These are phyloP conservation scores for Ambastaia sidthimunki DNA, from an alignment of 2,797 vertebrate genomes.

Conservation along the genomic window DNA sequence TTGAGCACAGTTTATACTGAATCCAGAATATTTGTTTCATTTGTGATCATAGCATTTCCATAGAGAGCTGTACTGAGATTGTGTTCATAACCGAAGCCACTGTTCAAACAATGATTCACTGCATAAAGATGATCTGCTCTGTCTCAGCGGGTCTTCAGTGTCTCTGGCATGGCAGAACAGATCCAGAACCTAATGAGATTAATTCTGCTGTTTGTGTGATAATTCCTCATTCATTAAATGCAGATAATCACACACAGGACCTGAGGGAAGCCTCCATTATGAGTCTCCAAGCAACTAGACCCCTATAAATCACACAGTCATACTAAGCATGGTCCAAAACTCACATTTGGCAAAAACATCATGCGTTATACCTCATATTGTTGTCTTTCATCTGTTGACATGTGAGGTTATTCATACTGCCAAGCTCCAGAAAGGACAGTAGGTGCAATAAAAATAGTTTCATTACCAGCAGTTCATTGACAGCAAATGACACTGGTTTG, in stretches of 20 bases:
- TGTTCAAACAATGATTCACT: neutral
- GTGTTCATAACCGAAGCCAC: constrained; percentile 15
- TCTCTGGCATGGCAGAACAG: neutral
- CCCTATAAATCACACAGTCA: constrained; percentile 32
- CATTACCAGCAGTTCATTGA: neutral
- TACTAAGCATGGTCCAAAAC: constrained; percentile 39
- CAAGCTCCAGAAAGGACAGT: neutral
- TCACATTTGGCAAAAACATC: constrained; percentile 27
- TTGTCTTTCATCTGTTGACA: neutral
- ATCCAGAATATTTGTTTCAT: neutral
- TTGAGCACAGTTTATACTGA: no score
- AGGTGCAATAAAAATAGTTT: neutral
- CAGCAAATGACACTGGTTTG: neutral
- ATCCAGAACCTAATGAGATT: constrained; percentile 42
- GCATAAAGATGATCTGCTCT: constrained; percentile 35
- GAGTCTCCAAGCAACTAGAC: constrained; percentile 61
- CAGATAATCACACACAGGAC: constrained; percentile 50
- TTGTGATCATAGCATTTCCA: constrained; percentile 6
- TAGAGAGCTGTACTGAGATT: neutral
- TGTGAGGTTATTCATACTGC: neutral
- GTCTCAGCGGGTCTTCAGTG: constrained; percentile 29
- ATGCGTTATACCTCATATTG: constrained; percentile 8
- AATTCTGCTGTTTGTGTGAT: constrained; percentile 55
- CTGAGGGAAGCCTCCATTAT: constrained; percentile 49
- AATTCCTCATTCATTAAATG: constrained; percentile 57